These are phyloP conservation scores for Dendrophyllia cribrosa DNA, from an alignment of 64 coral and sea anemone species.

Conservation along the genomic window DNA sequence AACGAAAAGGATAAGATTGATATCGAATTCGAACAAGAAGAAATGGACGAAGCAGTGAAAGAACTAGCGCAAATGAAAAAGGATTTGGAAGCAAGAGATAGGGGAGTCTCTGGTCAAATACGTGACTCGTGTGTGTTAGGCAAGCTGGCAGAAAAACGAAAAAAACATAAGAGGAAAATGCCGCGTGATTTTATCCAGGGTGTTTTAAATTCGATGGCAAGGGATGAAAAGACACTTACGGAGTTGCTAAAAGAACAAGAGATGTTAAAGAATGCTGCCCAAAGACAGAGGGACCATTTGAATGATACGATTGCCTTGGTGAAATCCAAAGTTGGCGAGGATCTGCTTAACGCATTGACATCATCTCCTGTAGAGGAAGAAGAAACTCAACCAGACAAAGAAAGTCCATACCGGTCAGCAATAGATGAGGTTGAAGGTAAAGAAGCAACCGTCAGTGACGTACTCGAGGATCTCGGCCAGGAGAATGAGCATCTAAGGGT, in stretches of 20 bases:
- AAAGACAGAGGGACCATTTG: constrained; percentile 39
- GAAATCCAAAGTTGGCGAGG: constrained; percentile 55
- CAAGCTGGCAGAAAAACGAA: constrained; percentile 13
- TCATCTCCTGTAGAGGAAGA: neutral
- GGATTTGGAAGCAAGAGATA: constrained; percentile 35
- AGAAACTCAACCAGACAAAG: neutral
- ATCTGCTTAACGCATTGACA: constrained; percentile 29
- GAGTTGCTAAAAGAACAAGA: constrained; percentile 69
- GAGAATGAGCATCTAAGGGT: constrained; percentile 63
- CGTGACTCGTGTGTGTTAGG: constrained; percentile 1
- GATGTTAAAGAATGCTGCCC: constrained; percentile 37
- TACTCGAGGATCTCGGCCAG: constrained; percentile 27
- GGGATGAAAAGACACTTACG: constrained; percentile 68
- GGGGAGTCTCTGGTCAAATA: constrained; percentile 45
- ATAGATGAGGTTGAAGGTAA: constrained; percentile 50
- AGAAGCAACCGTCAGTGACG: constrained; percentile 55
- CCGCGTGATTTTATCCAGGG: constrained; percentile 25
- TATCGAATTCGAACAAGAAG: constrained; percentile 73
- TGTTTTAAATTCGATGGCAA: constrained; percentile 48
- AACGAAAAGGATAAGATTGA: constrained; percentile 61
- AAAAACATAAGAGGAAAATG: constrained; percentile 11
- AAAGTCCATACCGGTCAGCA: neutral
- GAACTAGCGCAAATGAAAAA: constrained; percentile 39
- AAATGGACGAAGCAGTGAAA: constrained; percentile 56
- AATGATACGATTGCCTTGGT: constrained; percentile 32